These are phyloP conservation scores for Drosophila kambysellisi DNA, from an alignment of 2,888 invertebrate genomes.

Conservation along the genomic window DNA sequence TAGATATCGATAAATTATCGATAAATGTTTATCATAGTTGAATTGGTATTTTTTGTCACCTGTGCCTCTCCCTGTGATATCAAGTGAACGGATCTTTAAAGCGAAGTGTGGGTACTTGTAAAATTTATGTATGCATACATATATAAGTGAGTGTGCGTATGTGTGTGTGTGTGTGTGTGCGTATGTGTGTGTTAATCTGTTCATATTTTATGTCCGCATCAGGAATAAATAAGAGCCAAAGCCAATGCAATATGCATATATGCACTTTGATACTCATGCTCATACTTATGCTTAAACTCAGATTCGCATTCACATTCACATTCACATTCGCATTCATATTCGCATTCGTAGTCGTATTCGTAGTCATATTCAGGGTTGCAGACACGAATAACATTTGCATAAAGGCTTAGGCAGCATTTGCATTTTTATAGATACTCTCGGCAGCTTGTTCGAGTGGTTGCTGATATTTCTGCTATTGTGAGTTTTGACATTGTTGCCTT, in stretches of 20 bases:
- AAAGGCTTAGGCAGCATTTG: constrained; percentile 48
- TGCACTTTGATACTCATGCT: background rate
- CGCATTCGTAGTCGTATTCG: constrained; percentile 4
- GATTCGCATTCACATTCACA: constrained; percentile 8
- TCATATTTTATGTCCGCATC: constrained; percentile 61
- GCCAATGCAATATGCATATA: constrained; percentile 47
- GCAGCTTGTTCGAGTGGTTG: constrained; percentile 9
- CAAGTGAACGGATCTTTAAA: background rate
- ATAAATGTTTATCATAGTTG: background rate
- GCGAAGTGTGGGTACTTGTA: background rate
- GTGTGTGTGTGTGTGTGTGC: constrained; percentile 1
- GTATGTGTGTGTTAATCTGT: constrained; percentile 45
- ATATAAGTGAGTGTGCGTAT: constrained; percentile 7
- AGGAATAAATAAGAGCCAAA: constrained; percentile 58
- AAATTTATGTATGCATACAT: background rate
- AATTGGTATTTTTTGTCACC: background rate
- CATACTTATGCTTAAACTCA: background rate
- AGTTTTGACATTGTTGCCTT: constrained; percentile 69
- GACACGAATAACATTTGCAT: constrained; percentile 55
- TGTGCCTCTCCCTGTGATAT: background rate
- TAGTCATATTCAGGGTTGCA: constrained; percentile 22
- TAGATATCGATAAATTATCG: background rate
- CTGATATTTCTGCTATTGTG: constrained; percentile 25
- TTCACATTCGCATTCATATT: background rate
- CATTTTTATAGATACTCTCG: constrained; percentile 43